Base-by-base conservation (phyloP, 1,140 invertebrate species). In the Bombus consobrinus region DNA sequence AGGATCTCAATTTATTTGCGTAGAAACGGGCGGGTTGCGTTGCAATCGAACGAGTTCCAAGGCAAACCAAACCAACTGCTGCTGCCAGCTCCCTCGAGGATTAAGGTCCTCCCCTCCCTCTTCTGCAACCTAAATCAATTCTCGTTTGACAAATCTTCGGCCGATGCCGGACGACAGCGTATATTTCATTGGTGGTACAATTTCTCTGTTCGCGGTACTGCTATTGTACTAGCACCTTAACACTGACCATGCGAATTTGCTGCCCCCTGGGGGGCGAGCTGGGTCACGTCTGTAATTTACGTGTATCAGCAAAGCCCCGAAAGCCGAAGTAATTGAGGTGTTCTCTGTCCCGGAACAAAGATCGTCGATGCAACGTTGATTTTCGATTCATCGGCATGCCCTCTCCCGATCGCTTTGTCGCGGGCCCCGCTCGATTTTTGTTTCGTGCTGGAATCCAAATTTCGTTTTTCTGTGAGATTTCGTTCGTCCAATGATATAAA, bases 141-240 rank as follows among this genome's bases (percentile, higher is more conserved):
- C 91, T 87, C 88, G 88, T 87, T 91, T 89, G 91, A 92, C 91
- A 92, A 91, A 92, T 92, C 90, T 90, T 90, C 88, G 87, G 88
- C 82, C 89, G 88, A 91, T 91, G 88, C 87, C 73, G 86, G 85
- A 82, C 91, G 89, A 92, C 88, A 83, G 90, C 89, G 87, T 85
- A 91, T 92, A 92, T 92, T 92, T 92, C 91, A 90, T 84, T 90
- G 91, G 83, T 69, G 76, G 84, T 89, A 87, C 89, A 88, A 91
- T 91, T 87, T 85, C 89, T 87, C 89, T 86, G 80, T 73, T 80
- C 83, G 68, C 81, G 4, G 41, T 75, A 72, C 81, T 25, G 75
- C 72, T 57, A 79, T 75, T 89, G 78, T 86, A 83, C 73, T 71
- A 76, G 74, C 81, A 85, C 81, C 81, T 79, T 75, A 83, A 39